A percentile compares a stretch with the other conserved stretches of the same genome.
These are phyloP conservation scores for Pachydiplax longipennis DNA, from an alignment of 2,888 invertebrate species.

Conservation along the genomic window DNA sequence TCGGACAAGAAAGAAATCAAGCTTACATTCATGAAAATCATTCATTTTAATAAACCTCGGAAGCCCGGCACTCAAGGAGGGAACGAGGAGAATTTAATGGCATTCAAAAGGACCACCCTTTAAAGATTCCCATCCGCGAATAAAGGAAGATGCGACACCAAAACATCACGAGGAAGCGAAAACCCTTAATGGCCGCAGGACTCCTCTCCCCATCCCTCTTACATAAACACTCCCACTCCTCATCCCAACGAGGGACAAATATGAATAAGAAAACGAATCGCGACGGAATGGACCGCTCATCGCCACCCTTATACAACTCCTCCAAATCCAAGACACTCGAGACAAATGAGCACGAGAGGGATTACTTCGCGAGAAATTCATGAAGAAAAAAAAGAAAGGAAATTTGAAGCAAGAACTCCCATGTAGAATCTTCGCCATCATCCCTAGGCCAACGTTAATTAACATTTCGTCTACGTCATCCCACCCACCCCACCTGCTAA, in stretches of 20 bases:
- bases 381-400: not conserved
- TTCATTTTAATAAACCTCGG: not conserved
- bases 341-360: not conserved
- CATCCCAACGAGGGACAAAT: too few relatives aligned
- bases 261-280: not conserved
- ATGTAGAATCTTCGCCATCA: slow-evolving; percentile 23
- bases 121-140: not conserved
- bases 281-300: too few relatives aligned
- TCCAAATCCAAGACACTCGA: not conserved
- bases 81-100: not conserved
- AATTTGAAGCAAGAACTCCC: not conserved
- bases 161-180: not conserved
- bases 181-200: not conserved
- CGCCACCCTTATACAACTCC: not conserved
- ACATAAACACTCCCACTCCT: not conserved
- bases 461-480: slow-evolving; percentile 37
- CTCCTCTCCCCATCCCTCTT: not conserved
- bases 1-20: not conserved
- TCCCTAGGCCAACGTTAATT: slow-evolving; percentile 36
- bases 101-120: not conserved
- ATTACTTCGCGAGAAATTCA: not conserved
- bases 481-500: not conserved
- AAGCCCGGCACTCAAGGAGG: not conserved
- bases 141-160: not conserved
- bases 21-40: not conserved